Evolutionary conservation across 2,888 invertebrate species (phyloP).

Genomic region (Parnassius smintheus): DNA sequence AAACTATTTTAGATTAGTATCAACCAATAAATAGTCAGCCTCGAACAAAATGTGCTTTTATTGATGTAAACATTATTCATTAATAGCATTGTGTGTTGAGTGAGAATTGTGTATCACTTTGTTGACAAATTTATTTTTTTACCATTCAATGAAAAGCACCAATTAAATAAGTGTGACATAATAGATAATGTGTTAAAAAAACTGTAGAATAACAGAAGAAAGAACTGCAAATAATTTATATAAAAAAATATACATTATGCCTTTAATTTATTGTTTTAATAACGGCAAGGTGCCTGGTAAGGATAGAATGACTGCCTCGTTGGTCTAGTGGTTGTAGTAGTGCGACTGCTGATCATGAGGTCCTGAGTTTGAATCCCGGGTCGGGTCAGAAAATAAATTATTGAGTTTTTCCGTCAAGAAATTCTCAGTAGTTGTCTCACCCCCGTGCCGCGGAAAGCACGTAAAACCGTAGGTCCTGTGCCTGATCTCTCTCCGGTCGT

Average conservation of each 20-base stretch:
- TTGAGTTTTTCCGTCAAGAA: too few species aligned
- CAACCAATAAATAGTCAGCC: neutral
- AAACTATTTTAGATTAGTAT: slow-evolving; percentile 6
- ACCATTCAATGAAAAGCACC: slow-evolving; percentile 61
- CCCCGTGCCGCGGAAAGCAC: too few species aligned
- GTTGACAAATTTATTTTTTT: slow-evolving; percentile 56
- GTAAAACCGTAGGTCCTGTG: too few species aligned
- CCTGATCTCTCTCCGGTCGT: too few species aligned
- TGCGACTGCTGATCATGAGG: too few species aligned
- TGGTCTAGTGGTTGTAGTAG: too few species aligned
- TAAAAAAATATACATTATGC: slow-evolving; percentile 75
- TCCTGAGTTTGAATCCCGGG: too few species aligned
- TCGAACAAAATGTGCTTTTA: slow-evolving; percentile 7
- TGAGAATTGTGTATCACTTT: neutral
- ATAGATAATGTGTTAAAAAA: slow-evolving; percentile 55
- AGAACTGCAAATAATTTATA: slow-evolving; percentile 77
- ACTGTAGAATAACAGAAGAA: slow-evolving; percentile 55
- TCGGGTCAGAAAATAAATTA: too few species aligned
- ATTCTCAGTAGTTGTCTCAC: too few species aligned
- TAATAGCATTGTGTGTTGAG: slow-evolving; percentile 38
- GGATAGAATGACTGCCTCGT: too few species aligned
- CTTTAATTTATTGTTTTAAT: slow-evolving; percentile 52
- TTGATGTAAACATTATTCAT: slow-evolving; percentile 21
- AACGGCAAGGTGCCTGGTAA: too few species aligned
- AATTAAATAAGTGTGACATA: slow-evolving; percentile 74